These are phyloP conservation scores for Cricetomys ansorgei DNA, from an alignment of 2,113 vertebrate genomes.

Conservation along the genomic window DNA sequence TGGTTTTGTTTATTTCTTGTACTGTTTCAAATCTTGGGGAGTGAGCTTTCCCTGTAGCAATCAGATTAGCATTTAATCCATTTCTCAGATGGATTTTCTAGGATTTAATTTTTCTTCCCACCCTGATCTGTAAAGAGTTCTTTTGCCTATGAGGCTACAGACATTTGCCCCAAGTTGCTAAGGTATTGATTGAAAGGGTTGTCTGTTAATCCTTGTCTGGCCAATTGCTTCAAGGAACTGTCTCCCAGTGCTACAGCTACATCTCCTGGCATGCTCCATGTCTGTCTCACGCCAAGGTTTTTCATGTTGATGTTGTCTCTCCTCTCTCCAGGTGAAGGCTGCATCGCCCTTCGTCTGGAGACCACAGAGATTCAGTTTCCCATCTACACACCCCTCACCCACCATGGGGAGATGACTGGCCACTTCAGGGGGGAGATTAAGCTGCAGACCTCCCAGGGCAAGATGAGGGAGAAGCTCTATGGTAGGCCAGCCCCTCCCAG, in stretches of 20 bases:
- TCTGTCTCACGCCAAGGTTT: not conserved
- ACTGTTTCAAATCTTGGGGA: not conserved
- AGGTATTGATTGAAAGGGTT: not conserved
- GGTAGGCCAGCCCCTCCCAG: conserved; percentile 85
- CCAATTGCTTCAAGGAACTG: accelerated
- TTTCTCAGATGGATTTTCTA: conserved; percentile 22
- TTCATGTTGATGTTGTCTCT: not conserved
- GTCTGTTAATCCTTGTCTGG: not conserved
- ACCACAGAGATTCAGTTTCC: conserved; percentile 88
- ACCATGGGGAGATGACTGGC: conserved; percentile 95
- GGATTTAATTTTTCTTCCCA: not conserved
- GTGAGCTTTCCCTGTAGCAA: not conserved
- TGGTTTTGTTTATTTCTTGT: not conserved
- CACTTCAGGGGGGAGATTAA: conserved; percentile 93
- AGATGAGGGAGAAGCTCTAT: conserved; percentile 95
- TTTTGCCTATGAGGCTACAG: not conserved
- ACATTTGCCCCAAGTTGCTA: not conserved
- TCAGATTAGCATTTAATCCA: not conserved
- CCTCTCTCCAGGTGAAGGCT: conserved; percentile 92
- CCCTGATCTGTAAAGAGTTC: not conserved
- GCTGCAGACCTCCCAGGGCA: conserved; percentile 93
- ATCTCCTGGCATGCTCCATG: not conserved
- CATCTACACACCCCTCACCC: conserved; percentile 93
- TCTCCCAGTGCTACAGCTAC: not conserved
- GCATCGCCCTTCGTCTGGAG: conserved; percentile 94